Evolutionary conservation across 2,797 vertebrate genomes (phyloP).

Genomic region (Pygocentrus nattereri): DNA sequence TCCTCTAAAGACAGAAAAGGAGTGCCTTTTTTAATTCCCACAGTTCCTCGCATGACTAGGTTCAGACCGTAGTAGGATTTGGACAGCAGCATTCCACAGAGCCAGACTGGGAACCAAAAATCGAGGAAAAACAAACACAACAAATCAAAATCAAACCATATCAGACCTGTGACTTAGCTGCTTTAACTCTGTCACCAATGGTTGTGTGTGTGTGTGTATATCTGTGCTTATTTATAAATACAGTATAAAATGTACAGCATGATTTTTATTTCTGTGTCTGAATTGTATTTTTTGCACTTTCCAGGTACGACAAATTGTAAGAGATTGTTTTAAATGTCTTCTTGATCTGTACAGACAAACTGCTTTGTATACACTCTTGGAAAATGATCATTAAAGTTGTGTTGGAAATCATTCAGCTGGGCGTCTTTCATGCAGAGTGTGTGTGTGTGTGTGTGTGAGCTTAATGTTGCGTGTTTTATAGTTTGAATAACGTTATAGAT

Average conservation of each 20-base stretch:
- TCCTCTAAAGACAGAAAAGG: conserved; percentile 65
- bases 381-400: conserved; percentile 84
- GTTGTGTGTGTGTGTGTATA: conserved; percentile 54
- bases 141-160: conserved; percentile 57
- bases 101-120: conserved; percentile 60
- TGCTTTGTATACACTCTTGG: conserved; percentile 89
- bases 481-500: too few species aligned
- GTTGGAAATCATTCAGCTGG: conserved; percentile 65
- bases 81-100: conserved; percentile 70
- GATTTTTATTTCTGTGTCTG: conserved; percentile 85
- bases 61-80: conserved; percentile 13
- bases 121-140: conserved; percentile 35
- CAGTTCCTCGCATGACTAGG: conserved; percentile 18
- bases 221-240: conserved; percentile 87
- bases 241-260: conserved; percentile 91
- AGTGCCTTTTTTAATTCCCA: conserved; percentile 76
- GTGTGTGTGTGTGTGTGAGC: not conserved
- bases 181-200: conserved; percentile 75
- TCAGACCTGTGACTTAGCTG: conserved; percentile 71
- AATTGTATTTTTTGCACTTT: conserved; percentile 92
- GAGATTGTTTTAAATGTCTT: conserved; percentile 86
- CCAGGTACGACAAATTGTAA: conserved; percentile 91
- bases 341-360: conserved; percentile 90
- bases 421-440: not conserved
- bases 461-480: too few species aligned